Evolutionary conservation across 1,140 invertebrate genomes (phyloP), one percentile per base, ranked within the genome.

Genomic region (Anoplophora glabripennis): DNA sequence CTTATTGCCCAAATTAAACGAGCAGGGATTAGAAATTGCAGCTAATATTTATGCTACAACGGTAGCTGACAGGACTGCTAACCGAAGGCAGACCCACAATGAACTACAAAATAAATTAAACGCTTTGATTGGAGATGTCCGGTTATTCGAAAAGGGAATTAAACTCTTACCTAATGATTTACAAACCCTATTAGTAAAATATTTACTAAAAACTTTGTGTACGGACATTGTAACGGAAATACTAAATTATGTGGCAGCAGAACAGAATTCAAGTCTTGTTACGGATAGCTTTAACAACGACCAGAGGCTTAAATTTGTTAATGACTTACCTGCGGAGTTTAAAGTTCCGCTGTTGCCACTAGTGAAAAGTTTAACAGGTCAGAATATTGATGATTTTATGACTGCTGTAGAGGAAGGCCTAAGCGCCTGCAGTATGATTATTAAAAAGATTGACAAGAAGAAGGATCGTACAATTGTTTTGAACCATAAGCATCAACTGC

Each of bases 401-500:
- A 79, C 81, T 59, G 77, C 81, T 7, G 76, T 89, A 48, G 92
- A 96, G 69, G 73, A 80, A 7, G 85, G 88, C 9, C 79, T 94
- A 61, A 78, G 83, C 33, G 79, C 81, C 60, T 89, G 91, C 71
- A 90, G 91, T 63, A 87, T 96, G 78, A 83, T 94, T 59, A 75
- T 93, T 37, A 92, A 89, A 66, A 96, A 96, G 78, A 83, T 86
- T 56, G 92, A 95, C 73, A 93, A 92, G 68, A 93, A 91, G 70
- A 91, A 90, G 72, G 92, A 94, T 78, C 85, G 85, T 59, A 78
- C 84, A 15, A 72, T 92, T 15, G 80, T 94, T 55, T 77, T 86
- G 44, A 86, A 84, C 56, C 91, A 94, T 64, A 86, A 89, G 61
- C 87, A 93, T 70, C 85, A 85, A 57, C 77, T 97, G n/a, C 73